Evolutionary conservation across 2,888 invertebrate species (phyloP).

Genomic region (Esperia sulphurella): DNA sequence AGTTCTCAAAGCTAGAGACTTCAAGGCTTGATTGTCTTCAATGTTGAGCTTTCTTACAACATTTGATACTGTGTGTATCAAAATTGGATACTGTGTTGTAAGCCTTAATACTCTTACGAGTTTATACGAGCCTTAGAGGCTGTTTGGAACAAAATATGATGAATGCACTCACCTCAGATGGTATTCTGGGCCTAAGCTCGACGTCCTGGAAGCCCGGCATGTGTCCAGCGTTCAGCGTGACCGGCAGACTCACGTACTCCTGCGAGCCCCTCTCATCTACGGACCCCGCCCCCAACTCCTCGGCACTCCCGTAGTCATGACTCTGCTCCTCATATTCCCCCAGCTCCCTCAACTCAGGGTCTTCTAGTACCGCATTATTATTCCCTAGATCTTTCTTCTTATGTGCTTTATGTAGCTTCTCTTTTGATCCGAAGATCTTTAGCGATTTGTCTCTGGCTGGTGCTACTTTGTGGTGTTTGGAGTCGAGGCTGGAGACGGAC

Average conservation of each 20-base stretch:
- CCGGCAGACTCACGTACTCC: slow-evolving; percentile 71
- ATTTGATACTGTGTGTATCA: too few relatives aligned
- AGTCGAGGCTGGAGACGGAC: slow-evolving; percentile 83
- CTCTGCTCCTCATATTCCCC: slow-evolving; percentile 57
- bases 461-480: slow-evolving; percentile 78
- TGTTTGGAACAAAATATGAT: too few relatives aligned
- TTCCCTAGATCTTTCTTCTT: slow-evolving; percentile 70
- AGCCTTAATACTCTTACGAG: too few relatives aligned
- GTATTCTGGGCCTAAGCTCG: slow-evolving; percentile 62
- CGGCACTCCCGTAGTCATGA: slow-evolving; percentile 67
- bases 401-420: slow-evolving; percentile 71
- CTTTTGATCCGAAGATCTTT: slow-evolving; percentile 76
- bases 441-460: slow-evolving; percentile 65
- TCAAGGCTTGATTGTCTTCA: too few relatives aligned
- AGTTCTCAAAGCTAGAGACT: too few relatives aligned
- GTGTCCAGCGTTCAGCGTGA: slow-evolving; percentile 67
- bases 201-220: slow-evolving; percentile 74
- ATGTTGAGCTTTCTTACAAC: too few relatives aligned
- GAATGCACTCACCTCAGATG: slow-evolving; percentile 58
- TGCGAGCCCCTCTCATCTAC: slow-evolving; percentile 67
- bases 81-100: too few relatives aligned
- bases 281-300: slow-evolving; percentile 58
- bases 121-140: too few relatives aligned
- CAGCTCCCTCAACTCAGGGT: slow-evolving; percentile 64
- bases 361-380: slow-evolving; percentile 72